Evolutionary conservation across 2,797 vertebrate genomes (phyloP), one percentile per base, ranked within the genome.

Genomic region (Hipposideros larvatus): DNA sequence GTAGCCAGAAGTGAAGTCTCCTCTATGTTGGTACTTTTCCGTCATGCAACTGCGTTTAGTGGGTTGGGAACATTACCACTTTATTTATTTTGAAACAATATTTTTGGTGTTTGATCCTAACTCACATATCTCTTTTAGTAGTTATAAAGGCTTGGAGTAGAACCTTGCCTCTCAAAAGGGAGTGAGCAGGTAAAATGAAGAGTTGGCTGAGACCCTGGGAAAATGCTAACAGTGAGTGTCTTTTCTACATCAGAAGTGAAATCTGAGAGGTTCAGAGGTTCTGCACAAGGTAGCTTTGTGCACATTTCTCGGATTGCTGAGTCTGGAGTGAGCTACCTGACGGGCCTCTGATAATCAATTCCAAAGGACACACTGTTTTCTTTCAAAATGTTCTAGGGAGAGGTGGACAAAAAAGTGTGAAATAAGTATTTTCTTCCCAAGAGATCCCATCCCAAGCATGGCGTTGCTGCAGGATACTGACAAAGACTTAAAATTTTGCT

Each of bases 181-280:
- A 96, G 75, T 79, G 82, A 95, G 94, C 93, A 97, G 97, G 97
- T 96, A 98, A 98, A 98, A 97, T 90, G 95, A 94, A 95, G 91
- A 96, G 93, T 95, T 98, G 98, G 98, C 98, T 83, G 65, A 86
- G 97, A 97, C 98, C 98, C 98, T 99, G 98, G 98, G 99, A 99
- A 99, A 99, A 97, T 95, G 96, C 95, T 95, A 95, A 70, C 94
- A 96, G 84, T 48, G 93, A 97, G 96, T 97, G 96, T 98, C 97
- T 98, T 96, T 98, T 94, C 96, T 98, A 80, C 93, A 97, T 98
- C 95, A 93, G 96, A 95, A 90, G 82, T 97, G 98, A 98, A 99
- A 98, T 92, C 91, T 95, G 98, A 98, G 98, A 91, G 26, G 77
- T 65, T 87, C 74, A 59, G 48, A 92, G 90, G 93, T 90, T 95